Evolutionary conservation across 2,797 vertebrate species (phyloP), one percentile per base, ranked within the genome.

Genomic region (Tokudaia tokunoshimensis): DNA sequence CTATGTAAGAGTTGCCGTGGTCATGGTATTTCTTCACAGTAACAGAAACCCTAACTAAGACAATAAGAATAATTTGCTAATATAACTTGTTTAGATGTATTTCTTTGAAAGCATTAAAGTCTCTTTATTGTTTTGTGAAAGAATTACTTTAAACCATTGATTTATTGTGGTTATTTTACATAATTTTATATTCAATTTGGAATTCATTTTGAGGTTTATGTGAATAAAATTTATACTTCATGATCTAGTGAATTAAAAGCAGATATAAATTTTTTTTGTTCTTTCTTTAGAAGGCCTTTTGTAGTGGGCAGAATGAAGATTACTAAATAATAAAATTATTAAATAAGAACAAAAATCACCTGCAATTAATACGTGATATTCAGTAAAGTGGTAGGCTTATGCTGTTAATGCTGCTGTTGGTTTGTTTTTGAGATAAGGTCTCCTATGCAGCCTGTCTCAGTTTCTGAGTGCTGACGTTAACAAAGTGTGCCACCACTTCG

Each of bases 51-150:
- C 37, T 75, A 72, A 65, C 13, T 67, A n/a, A 70, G 15, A 70
- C 34, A 19, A 19, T n/a, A n/a, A 75, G 37, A 75, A 3, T 70
- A 81, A 47, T 92, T 85, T 29, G 20, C 44, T 81, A 61, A 29
- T 61, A 94, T 93, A 93, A 94, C 92, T 92, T 44, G 90, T 92
- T 96, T 83, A 80, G 75, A 92, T 96, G 26, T 29, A 61, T 95
- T 96, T 97, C 75, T 95, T 85, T 80, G 29, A 87, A 95, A 82
- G 50, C 84, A 95, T 72, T 34, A 89, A 94, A 91, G 72, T 90
- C 92, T 94, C 37, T 92, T 89, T 89, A 86, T 96, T 95, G 41
- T 96, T 98, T 97, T 82, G 50, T 94, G 82, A 81, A 98, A 82
- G 74, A 57, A 94, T 81, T 95, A 94, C 75, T 98, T 94, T 79